A percentile compares a stretch with the other conserved stretches of the same genome.
Evolutionary conservation across 2,797 vertebrate species (phyloP).

Genomic region (Acropternis orthonyx): DNA sequence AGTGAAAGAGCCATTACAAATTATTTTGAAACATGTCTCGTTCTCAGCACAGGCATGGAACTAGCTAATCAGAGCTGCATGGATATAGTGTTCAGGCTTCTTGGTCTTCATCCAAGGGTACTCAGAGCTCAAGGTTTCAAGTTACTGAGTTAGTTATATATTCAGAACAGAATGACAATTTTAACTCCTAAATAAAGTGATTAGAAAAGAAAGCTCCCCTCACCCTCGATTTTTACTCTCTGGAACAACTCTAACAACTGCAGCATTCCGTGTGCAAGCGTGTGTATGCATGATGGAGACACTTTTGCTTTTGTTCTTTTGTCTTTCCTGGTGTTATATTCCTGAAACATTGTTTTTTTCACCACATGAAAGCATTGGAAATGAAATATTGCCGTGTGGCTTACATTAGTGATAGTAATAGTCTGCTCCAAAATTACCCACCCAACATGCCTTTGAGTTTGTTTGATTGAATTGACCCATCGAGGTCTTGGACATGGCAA

Average conservation of each 20-base stretch:
- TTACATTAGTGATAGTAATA: slow-evolving; percentile 59
- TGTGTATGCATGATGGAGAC: background rate
- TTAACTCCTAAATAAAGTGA: slow-evolving; percentile 17
- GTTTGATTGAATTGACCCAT: slow-evolving; percentile 4
- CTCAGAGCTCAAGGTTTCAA: slow-evolving; percentile 14
- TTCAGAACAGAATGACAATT: background rate
- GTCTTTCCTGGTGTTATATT: slow-evolving; percentile 21
- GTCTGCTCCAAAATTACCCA: slow-evolving; percentile 50
- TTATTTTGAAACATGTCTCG: background rate
- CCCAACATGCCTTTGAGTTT: slow-evolving; percentile 55
- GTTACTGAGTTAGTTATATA: slow-evolving; percentile 8
- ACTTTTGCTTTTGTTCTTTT: slow-evolving; percentile 17
- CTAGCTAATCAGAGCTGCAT: slow-evolving; percentile 12
- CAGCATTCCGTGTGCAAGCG: background rate
- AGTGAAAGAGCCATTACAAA: slow-evolving; percentile 4
- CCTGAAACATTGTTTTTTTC: slow-evolving; percentile 25
- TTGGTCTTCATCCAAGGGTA: slow-evolving; percentile 42
- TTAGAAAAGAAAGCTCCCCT: background rate
- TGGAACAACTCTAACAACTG: background rate
- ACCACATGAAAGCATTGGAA: slow-evolving; percentile 50
- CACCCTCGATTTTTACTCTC: background rate
- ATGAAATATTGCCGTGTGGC: slow-evolving; percentile 36
- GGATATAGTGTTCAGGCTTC: background rate
- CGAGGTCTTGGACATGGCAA: slow-evolving; percentile 15
- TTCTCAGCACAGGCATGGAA: background rate